phyloP scores from a whole-genome alignment of 2,113 vertebrate species.

The Callipepla californica region DNA sequence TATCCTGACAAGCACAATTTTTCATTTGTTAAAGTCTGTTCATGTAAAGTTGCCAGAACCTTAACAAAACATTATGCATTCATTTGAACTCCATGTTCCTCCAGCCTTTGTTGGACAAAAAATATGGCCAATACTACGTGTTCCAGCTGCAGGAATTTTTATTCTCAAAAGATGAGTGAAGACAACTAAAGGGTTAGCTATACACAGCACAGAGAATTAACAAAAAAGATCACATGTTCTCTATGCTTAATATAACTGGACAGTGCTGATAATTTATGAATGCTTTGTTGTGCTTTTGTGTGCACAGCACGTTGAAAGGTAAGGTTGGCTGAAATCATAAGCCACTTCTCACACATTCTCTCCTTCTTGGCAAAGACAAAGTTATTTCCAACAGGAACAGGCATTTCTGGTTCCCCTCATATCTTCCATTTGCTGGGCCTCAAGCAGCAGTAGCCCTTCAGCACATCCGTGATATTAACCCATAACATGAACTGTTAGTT shows the following conservation, averaged over 20 bases:
- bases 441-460: not conserved
- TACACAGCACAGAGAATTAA: not conserved
- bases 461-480: not conserved
- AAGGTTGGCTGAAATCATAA: not conserved
- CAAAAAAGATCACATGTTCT: not conserved
- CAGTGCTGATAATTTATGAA: not conserved
- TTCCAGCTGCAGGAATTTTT: conserved; percentile 49
- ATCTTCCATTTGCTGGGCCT: not conserved
- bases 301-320: not conserved
- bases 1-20: conserved; percentile 22
- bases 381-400: not conserved
- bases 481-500: not conserved
- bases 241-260: not conserved
- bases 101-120: conserved; percentile 51
- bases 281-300: not conserved
- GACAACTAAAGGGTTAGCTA: not conserved
- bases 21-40: conserved; percentile 32
- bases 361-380: not conserved
- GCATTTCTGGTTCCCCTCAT: not conserved
- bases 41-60: conserved; percentile 52
- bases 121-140: not conserved
- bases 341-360: not conserved
- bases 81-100: conserved; percentile 76
- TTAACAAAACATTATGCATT: conserved; percentile 67
- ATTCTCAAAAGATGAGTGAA: conserved; percentile 15